Conservation (phyloP, 64 coral and sea anemone species). For the Pocillopora verrucosa region DNA sequence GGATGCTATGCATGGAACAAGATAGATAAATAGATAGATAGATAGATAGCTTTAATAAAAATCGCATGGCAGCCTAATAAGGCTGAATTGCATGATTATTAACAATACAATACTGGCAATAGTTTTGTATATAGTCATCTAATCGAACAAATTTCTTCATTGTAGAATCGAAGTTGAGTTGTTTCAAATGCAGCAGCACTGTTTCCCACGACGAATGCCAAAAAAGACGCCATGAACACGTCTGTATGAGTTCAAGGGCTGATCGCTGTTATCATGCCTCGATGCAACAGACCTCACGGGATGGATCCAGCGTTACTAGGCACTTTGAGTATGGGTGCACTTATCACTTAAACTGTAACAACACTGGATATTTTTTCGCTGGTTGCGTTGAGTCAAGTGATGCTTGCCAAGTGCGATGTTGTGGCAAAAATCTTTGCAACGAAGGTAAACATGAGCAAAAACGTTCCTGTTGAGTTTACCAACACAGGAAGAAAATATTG, state of each 20-base stretch:
- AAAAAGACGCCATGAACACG: background rate
- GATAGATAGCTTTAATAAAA: background rate
- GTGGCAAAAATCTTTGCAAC: background rate
- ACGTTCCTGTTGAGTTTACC: background rate
- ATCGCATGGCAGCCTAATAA: background rate
- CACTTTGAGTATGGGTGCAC: background rate
- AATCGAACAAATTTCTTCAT: background rate
- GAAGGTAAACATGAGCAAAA: background rate
- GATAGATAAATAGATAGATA: too few species aligned
- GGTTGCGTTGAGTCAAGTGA: background rate
- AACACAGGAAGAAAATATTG: too few species aligned
- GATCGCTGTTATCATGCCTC: background rate
- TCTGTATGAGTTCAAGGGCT: background rate
- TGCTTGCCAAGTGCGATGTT: background rate
- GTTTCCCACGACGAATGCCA: background rate
- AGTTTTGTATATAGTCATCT: too few species aligned
- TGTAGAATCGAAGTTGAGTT: background rate
- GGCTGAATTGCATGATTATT: too few species aligned
- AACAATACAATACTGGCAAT: too few species aligned
- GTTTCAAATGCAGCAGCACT: background rate
- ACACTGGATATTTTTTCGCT: background rate
- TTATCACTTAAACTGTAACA: background rate
- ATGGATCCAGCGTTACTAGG: background rate
- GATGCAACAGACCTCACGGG: background rate
- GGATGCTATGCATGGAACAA: too few species aligned